Base-by-base conservation (phyloP, 1,140 invertebrate species). In the Odontomachus brunneus region DNA sequence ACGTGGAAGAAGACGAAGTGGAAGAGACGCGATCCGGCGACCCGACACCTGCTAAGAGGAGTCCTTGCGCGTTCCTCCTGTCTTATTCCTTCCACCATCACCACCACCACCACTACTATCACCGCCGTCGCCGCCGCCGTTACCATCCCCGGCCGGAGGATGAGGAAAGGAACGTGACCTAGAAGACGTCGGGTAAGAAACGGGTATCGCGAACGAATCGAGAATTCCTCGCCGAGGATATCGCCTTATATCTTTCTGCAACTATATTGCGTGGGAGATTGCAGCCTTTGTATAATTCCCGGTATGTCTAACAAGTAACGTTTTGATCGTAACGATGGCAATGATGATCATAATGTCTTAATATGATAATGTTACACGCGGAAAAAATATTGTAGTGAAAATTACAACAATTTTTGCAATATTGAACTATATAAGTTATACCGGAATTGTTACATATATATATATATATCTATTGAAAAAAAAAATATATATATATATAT, bases 1-100 rank as follows among this genome's bases (percentile, higher is more conserved):
- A 71, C 59, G 33, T 69, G 24, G 53, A 48, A 66, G 49, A 85
- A 75, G 69, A 71, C 57, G 66, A 86, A 86, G 84, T 62, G 24
- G 44, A 74, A 62, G 29, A 76, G 67, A 67, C 71, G 19, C 67
- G 29, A 48, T 44, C 26, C 22, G 51, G n/a, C 24, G 62, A 83
- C n/a, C 38, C n/a, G 19, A n/a, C 33, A 71, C 49, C 17, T 60
- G n/a, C 19, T 60, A 65, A 71, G 29, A 65, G 59, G 33, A 83
- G 63, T 78, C 53, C 22, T 63, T 19, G 29, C 80, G 14, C 49
- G 17, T 51, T 9, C 7, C 12, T 66, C 24, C 19, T 55, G 1
- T 60, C 55, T 26, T 29, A 19, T 15, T 33, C 26, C 17, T 19
- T n/a, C 12, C 71, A 44, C 29, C 14, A 19, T 5, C 26, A 59